Conservation (phyloP, 2,113 vertebrate species). For the Charina bottae region DNA sequence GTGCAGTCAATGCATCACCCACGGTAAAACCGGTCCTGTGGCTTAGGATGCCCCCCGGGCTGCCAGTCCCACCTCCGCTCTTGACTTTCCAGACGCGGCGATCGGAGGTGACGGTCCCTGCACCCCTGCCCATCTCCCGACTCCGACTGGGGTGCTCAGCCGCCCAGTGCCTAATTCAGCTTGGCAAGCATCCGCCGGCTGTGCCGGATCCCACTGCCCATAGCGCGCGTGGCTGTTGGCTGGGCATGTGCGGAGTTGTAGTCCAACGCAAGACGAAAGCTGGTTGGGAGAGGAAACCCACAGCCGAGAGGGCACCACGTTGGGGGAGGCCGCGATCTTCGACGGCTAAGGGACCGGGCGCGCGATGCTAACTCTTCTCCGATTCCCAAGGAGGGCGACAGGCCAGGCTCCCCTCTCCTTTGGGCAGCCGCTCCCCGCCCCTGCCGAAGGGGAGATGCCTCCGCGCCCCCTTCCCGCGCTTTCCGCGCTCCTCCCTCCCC, state of each 20-base stretch:
- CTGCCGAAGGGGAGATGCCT: neutral
- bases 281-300: neutral
- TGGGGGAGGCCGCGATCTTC: neutral
- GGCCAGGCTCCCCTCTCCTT: neutral
- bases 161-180: neutral
- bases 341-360: neutral
- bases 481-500: slow-evolving; percentile 49
- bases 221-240: neutral
- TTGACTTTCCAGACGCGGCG: neutral
- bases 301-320: neutral
- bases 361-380: neutral
- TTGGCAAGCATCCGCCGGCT: neutral
- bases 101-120: neutral
- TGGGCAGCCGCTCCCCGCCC: no score
- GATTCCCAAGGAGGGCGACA: neutral
- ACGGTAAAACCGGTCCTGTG: neutral
- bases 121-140: neutral
- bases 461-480: neutral
- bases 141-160: neutral
- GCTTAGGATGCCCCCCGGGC: neutral
- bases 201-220: neutral
- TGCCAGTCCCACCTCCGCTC: neutral
- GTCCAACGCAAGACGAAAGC: neutral
- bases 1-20: neutral
- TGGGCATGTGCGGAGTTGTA: neutral